Evolutionary conservation across 2,113 vertebrate genomes (phyloP).

Genomic region (Guaruba guarouba): DNA sequence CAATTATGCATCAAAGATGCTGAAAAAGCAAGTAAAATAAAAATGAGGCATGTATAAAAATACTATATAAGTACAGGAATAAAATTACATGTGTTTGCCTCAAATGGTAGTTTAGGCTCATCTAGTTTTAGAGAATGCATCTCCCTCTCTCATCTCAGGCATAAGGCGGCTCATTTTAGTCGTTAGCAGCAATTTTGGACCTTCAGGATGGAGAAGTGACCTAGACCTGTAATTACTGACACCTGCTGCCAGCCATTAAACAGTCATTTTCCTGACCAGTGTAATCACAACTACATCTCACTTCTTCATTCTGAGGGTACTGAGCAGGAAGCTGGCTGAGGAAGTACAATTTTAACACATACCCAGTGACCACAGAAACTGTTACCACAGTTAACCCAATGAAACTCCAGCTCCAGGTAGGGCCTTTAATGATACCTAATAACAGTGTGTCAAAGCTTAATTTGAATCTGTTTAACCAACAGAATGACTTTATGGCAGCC

Average conservation of each 20-base stretch:
- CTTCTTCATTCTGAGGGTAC: neutral
- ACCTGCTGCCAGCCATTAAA: neutral
- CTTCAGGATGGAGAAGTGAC: neutral
- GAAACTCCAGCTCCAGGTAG: neutral
- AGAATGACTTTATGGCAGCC: neutral
- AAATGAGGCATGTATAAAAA: neutral
- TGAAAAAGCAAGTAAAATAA: neutral
- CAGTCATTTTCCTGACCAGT: neutral
- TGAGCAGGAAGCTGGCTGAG: neutral
- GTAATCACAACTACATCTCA: neutral
- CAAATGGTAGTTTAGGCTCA: neutral
- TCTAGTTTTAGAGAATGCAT: neutral
- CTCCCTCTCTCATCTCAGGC: neutral
- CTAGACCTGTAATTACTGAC: neutral
- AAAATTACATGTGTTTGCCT: neutral
- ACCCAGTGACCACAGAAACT: neutral
- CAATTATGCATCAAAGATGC: neutral
- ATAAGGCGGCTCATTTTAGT: neutral
- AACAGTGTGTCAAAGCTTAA: neutral
- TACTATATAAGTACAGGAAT: neutral
- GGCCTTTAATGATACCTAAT: neutral
- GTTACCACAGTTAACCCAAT: neutral
- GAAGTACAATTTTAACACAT: neutral
- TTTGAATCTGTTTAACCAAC: neutral
- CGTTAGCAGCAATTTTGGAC: neutral